Evolutionary conservation across 2,797 vertebrate genomes (phyloP), one percentile per base, ranked within the genome.

Genomic region (Macrochelys suwanniensis): DNA sequence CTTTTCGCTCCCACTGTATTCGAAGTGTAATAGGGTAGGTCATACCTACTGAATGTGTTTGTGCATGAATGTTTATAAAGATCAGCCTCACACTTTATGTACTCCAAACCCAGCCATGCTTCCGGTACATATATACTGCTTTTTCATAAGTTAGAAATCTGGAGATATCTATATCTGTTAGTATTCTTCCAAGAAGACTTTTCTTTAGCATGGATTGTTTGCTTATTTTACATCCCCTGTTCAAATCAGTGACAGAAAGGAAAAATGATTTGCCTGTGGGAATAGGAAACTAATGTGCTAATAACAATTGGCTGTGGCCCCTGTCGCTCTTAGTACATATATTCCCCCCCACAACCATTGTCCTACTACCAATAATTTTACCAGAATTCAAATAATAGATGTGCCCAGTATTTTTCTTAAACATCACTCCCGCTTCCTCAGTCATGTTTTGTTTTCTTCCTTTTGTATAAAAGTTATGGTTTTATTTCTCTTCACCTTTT

Each of bases 401-500:
- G 19, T 71, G n/a, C 21, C 45, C 0, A 42, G 84, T 90, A 94
- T 76, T 53, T 76, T 53, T 37, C 56, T 80, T 85, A 82, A 90
- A 79, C 59, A 93, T 81, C 28, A 77, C 4, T 94, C 56, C 23
- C 33, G 90, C 4, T 11, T 81, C 26, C 88, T 76, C 61, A 3
- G 86, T 11, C 25, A 49, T 80, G 50, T 87, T 68, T 78, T 87
- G 21, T 84, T 91, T 42, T 91, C 84, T 93, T 91, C 13, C 15
- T 85, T 57, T 92, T 87, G 86, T 90, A 15, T 59, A 78, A 94
- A 89, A 91, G 87, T 45, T 15, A 77, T 49, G 74, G 26, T 33
- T 1, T 6, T 82, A 23, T 82, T 95, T 84, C 8, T 89, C 50
- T 92, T 45, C 87, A 84, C 3, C 4, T 76, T 88, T 93, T 77